Base-by-base conservation (phyloP, 2,797 vertebrate genomes). In the Aplochiton taeniatus region DNA sequence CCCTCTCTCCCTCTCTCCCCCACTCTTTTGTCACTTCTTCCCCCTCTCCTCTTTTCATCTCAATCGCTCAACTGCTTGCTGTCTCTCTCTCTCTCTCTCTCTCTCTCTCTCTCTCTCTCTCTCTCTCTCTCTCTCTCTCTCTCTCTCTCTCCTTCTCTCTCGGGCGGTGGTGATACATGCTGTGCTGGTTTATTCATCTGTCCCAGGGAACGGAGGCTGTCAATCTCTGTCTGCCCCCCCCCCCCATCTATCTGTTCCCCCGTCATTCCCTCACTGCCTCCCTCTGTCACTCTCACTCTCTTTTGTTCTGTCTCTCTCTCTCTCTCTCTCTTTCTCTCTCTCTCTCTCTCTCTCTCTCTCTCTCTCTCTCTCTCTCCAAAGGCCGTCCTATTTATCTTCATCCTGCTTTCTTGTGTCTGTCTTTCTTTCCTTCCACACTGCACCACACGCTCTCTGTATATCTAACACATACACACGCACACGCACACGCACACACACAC, bases 141-240 rank as follows among this genome's bases (percentile, higher is more conserved):
- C 10, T 43, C 20, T 74, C 72, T 76, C 71, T 17, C 72, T 69
- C 64, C 1, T 75, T 66, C 65, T 48, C 49, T 48, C 56, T 17
- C 68, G 74, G 58, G 72, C 64, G 65, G 60, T 66, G 61, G 68
- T 60, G 59, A 64, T 59, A 57, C 79, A 76, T 41, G 59, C 82
- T 73, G 75, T 47, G 75, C 76, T 78, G 65, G 76, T 89, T 89
- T 88, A 90, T 90, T 91, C 87, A 91, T 89, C 85, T 70, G 67
- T 89, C 83, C 77, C 76, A 67, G 12, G 72, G 82, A 89, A 80
- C 82, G 81, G 83, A 85, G 83, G 74, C 78, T 91, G 87, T 91
- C 89, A 92, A 86, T 90, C 89, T 85, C 81, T 60, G 61, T 66
- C 81, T 73, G 72, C 17, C 58, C 69, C 69, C 81, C 73, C 58